phyloP scores from a whole-genome alignment of 1,140 invertebrate species.

The Rhizoglyphus robini region DNA sequence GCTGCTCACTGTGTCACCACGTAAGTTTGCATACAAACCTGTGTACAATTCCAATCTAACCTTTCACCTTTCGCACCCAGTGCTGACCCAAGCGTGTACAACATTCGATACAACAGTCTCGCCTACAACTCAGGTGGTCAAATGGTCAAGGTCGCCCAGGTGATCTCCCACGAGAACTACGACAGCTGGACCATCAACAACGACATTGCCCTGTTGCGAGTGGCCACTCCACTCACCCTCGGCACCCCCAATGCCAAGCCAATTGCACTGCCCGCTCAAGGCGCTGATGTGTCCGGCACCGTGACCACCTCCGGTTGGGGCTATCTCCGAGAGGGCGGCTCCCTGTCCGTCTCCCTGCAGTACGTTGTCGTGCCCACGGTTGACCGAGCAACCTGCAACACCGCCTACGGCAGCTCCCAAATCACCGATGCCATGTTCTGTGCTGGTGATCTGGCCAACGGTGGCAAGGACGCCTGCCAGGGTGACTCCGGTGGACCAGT shows the following conservation, averaged over 20 bases:
- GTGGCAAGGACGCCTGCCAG: slow-evolving; percentile 8
- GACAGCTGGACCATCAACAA: slow-evolving; percentile 8
- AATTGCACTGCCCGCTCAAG: not conserved
- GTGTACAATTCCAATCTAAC: not conserved
- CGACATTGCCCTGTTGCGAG: not conserved
- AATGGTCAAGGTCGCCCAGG: not conserved
- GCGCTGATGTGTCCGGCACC: not conserved
- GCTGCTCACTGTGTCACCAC: slow-evolving; percentile 59
- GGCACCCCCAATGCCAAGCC: not conserved
- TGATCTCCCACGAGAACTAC: not conserved
- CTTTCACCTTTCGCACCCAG: not conserved
- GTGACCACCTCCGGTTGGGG: slow-evolving; percentile 9
- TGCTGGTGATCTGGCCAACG: not conserved
- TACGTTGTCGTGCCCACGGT: not conserved
- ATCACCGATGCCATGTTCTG: slow-evolving; percentile 16
- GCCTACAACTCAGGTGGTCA: not conserved
- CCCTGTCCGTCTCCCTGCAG: not conserved
- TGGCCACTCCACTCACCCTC: not conserved
- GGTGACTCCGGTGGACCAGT: not conserved
- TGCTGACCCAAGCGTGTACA: not conserved
- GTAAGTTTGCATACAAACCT: not conserved
- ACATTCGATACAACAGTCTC: slow-evolving; percentile 4
- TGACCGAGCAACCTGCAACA: not conserved
- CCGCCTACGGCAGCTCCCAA: not conserved
- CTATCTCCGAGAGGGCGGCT: not conserved